Conservation (phyloP, 1,140 invertebrate species). For the Lepidurus packardi region DNA sequence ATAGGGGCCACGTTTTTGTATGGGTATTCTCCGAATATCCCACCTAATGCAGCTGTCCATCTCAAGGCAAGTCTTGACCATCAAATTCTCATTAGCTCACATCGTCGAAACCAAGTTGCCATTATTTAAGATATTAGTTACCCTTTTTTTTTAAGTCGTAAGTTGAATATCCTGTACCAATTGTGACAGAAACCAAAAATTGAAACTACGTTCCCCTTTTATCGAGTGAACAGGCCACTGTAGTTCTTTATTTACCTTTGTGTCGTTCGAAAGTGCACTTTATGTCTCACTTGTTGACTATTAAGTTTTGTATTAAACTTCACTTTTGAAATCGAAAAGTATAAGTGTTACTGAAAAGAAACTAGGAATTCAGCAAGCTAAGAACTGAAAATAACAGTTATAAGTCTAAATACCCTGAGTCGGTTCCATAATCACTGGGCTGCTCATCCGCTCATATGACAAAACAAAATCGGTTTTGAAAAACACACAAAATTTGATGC, state of each 20-base stretch:
- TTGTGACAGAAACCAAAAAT: not conserved
- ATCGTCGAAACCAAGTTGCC: constrained; percentile 17
- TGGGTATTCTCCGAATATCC: not conserved
- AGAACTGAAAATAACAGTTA: not conserved
- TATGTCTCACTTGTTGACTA: not conserved
- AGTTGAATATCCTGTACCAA: not conserved
- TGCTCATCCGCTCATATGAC: constrained; percentile 18
- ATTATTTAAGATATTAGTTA: not conserved
- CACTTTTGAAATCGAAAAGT: not conserved
- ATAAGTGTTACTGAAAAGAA: not conserved
- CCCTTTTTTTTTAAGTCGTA: not conserved
- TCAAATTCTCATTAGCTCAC: not conserved
- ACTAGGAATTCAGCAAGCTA: not conserved
- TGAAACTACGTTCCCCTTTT: not conserved
- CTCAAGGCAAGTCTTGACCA: constrained; percentile 16
- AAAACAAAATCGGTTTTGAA: not conserved
- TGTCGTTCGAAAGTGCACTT: not conserved
- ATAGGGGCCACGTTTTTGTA: constrained; percentile 53
- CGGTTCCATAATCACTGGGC: constrained; percentile 20
- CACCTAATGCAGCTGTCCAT: constrained; percentile 3
- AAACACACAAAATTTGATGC: not conserved
- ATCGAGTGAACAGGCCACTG: not conserved
- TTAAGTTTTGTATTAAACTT: constrained; percentile 10
- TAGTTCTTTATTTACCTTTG: not conserved
- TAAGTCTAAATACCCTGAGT: constrained; percentile 4